These are phyloP conservation scores for Cerceris rybyensis DNA, from an alignment of 2,888 invertebrate species.

Conservation along the genomic window DNA sequence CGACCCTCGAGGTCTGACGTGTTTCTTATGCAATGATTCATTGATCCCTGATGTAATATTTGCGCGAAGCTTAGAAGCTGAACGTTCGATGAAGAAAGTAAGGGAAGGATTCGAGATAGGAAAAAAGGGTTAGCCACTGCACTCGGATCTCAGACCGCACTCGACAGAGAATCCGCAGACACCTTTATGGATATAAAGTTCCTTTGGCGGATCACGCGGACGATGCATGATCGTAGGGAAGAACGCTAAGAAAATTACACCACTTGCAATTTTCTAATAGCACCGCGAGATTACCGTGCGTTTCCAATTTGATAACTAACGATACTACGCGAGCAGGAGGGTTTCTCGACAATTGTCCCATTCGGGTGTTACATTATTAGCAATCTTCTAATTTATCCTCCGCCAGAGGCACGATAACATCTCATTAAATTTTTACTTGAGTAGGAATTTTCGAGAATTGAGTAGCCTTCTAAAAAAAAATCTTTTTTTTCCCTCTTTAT, in stretches of 20 bases:
- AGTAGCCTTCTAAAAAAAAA: too few relatives aligned
- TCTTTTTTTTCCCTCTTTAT: too few relatives aligned
- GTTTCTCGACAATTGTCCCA: background rate
- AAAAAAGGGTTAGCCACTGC: conserved; percentile 10
- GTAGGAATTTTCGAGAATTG: too few relatives aligned
- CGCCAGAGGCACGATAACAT: too few relatives aligned
- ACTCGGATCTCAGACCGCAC: conserved; percentile 16
- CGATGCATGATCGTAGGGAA: conserved; percentile 22
- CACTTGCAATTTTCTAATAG: conserved; percentile 31
- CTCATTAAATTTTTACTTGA: too few relatives aligned
- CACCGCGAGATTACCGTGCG: background rate
- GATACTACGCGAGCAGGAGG: background rate
- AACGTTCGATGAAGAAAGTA: background rate
- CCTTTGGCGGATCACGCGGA: conserved; percentile 16
- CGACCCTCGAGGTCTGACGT: conserved; percentile 1
- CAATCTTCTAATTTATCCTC: too few relatives aligned
- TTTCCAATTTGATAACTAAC: background rate
- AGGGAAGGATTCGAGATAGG: background rate
- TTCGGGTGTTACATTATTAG: too few relatives aligned
- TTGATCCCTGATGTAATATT: conserved; percentile 65
- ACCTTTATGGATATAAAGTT: conserved; percentile 4
- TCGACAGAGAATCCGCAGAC: conserved; percentile 2
- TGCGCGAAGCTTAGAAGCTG: background rate
- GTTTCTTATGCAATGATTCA: conserved; percentile 64
- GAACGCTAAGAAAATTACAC: conserved; percentile 2